phyloP scores from a whole-genome alignment of 2,888 invertebrate genomes.

The Chesias legatella region DNA sequence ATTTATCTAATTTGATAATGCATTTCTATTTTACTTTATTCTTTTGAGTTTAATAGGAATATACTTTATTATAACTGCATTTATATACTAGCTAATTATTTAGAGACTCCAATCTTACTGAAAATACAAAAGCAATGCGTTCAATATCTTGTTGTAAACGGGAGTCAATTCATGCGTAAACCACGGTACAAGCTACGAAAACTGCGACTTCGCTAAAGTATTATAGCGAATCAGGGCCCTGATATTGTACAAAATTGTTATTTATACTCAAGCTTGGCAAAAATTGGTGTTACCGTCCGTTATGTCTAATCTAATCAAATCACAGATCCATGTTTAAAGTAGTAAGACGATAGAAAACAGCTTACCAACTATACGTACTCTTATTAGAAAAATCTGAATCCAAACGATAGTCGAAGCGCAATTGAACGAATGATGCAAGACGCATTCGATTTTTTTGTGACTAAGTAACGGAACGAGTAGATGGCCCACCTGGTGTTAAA shows the following conservation, averaged over 20 bases:
- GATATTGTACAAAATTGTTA: constrained; percentile 22
- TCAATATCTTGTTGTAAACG: constrained; percentile 26
- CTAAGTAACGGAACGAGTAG: too few relatives aligned
- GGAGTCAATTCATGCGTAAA: too few relatives aligned
- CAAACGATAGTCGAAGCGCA: too few relatives aligned
- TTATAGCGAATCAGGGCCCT: background rate
- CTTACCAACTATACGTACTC: background rate
- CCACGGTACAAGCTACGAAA: too few relatives aligned
- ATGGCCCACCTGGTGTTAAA: too few relatives aligned
- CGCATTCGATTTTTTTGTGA: too few relatives aligned
- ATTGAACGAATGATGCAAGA: too few relatives aligned
- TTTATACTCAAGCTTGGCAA: constrained; percentile 54
- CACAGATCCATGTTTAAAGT: constrained; percentile 44
- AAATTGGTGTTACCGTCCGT: constrained; percentile 53
- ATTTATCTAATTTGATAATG: too few relatives aligned
- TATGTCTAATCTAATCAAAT: constrained; percentile 47
- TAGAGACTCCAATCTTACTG: constrained; percentile 21
- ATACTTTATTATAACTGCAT: constrained; percentile 11
- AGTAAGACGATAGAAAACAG: constrained; percentile 32
- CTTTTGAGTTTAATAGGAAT: too few relatives aligned
- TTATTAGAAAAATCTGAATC: background rate
- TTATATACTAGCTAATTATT: constrained; percentile 20
- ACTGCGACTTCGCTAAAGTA: too few relatives aligned
- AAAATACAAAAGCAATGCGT: constrained; percentile 22
- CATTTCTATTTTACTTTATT: too few relatives aligned